These are phyloP conservation scores for Carassius auratus DNA, from an alignment of 2,113 vertebrate species.

Conservation along the genomic window DNA sequence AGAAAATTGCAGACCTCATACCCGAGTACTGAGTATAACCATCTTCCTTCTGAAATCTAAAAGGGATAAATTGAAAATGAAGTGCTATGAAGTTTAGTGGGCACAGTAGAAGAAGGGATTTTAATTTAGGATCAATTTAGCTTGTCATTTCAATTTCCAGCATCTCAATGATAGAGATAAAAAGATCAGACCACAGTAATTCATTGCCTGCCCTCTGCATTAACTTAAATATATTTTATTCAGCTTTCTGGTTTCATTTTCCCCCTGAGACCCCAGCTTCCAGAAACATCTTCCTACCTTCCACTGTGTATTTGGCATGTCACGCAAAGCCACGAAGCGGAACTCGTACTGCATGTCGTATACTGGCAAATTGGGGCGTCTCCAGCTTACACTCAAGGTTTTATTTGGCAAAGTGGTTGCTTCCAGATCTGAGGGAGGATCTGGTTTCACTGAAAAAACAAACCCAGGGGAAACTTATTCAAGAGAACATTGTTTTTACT, in stretches of 20 bases:
- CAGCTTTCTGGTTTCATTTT: background rate
- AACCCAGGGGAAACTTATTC: slow-evolving; percentile 30
- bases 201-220: background rate
- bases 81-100: background rate
- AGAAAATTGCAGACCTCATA: slow-evolving; percentile 18
- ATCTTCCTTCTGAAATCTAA: background rate
- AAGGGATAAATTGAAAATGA: background rate
- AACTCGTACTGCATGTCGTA: slow-evolving; percentile 81
- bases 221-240: background rate
- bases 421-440: slow-evolving; percentile 75
- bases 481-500: too few species aligned
- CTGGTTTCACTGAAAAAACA: slow-evolving; percentile 82
- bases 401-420: slow-evolving; percentile 77
- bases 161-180: slow-evolving; percentile 14
- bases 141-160: background rate
- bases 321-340: slow-evolving; percentile 67
- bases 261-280: slow-evolving; percentile 13
- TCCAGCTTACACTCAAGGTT: slow-evolving; percentile 83
- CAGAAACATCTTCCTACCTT: slow-evolving; percentile 73
- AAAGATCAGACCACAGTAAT: background rate
- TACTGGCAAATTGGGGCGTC: slow-evolving; percentile 72
- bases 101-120: background rate
- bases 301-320: slow-evolving; percentile 72
- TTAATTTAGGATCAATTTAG: background rate
- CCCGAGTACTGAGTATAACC: background rate